Conservation (phyloP, 1,140 invertebrate species). For the Atopsyche davidsoni region DNA sequence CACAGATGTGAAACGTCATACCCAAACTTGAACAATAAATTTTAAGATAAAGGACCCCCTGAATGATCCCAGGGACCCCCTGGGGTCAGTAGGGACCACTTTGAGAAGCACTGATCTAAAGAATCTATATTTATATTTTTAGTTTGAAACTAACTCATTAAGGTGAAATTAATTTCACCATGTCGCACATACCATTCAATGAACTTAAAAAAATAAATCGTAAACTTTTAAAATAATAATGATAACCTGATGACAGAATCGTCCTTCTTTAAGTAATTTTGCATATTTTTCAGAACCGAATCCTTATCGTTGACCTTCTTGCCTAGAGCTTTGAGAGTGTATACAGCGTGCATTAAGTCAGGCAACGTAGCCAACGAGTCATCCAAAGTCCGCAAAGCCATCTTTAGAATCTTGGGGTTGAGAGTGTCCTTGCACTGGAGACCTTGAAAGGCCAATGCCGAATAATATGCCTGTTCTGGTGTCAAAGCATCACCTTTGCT, state of each 20-base stretch:
- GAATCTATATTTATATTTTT: too few relatives aligned
- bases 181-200: too few relatives aligned
- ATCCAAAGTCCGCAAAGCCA: conserved; percentile 35
- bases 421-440: conserved; percentile 39
- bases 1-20: conserved; percentile 76
- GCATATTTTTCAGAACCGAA: conserved; percentile 58
- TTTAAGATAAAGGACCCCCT: too few relatives aligned
- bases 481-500: conserved; percentile 39
- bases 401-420: conserved; percentile 35
- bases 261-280: conserved; percentile 68
- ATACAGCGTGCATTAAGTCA: conserved; percentile 42
- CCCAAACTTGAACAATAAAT: conserved; percentile 59
- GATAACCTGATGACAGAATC: conserved; percentile 63
- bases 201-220: not conserved
- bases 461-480: conserved; percentile 42
- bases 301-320: conserved; percentile 44
- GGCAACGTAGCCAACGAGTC: conserved; percentile 37
- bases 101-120: too few relatives aligned
- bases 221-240: conserved; percentile 10
- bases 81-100: too few relatives aligned
- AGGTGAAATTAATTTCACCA: too few relatives aligned
- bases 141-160: too few relatives aligned
- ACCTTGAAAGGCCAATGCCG: conserved; percentile 37
- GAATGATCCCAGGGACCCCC: too few relatives aligned
- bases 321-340: conserved; percentile 40